Conservation (phyloP, 2,797 vertebrate genomes). For the Gallinago stenura region DNA sequence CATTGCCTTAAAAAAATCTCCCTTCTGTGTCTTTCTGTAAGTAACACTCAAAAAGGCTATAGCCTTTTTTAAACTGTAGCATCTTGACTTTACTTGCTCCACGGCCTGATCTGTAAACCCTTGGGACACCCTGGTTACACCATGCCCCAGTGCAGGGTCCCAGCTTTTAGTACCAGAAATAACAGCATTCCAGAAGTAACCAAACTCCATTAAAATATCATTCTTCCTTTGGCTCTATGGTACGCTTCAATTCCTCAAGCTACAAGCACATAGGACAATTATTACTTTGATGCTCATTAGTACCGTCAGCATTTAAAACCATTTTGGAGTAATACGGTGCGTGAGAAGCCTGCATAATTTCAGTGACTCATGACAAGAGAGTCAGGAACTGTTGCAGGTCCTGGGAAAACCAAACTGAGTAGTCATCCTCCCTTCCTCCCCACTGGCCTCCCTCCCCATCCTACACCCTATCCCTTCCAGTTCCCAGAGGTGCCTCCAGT, state of each 20-base stretch:
- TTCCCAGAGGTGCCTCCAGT: neutral
- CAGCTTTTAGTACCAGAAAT: neutral
- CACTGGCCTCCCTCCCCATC: neutral
- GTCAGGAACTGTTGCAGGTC: neutral
- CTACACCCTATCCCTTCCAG: neutral
- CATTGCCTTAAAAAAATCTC: neutral
- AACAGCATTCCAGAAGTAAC: neutral
- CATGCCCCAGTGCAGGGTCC: accelerated
- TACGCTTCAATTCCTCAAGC: neutral
- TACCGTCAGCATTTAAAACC: neutral
- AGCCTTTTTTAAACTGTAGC: neutral
- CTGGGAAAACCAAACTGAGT: neutral
- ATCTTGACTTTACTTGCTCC: neutral
- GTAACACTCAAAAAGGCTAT: neutral
- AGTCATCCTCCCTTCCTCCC: neutral
- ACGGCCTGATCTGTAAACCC: neutral
- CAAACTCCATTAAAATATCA: neutral
- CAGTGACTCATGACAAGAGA: neutral
- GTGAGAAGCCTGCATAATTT: neutral
- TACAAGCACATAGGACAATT: neutral
- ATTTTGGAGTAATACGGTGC: neutral
- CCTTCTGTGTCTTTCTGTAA: neutral
- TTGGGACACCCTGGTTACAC: neutral
- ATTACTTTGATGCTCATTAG: neutral
- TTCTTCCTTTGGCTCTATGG: neutral